Conservation (phyloP, 2,113 vertebrate species). For the Amblyornis subalaris region DNA sequence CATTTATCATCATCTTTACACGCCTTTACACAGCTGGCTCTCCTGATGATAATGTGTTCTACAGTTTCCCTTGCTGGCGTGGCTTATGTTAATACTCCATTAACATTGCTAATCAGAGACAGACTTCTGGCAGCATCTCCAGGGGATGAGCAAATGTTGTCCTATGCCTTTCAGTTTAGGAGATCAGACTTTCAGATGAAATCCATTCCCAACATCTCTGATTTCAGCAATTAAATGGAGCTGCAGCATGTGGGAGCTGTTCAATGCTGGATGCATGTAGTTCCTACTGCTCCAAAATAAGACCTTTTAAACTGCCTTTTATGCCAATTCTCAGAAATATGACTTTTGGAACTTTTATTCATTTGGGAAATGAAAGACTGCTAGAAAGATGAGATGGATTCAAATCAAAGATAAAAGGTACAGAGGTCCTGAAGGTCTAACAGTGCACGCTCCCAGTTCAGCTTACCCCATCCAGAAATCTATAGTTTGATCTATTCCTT, state of each 20-base stretch:
- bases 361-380: slow-evolving; percentile 45
- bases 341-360: slow-evolving; percentile 53
- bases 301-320: slow-evolving; percentile 25
- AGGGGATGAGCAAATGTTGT: slow-evolving; percentile 61
- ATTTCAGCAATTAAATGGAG: slow-evolving; percentile 60
- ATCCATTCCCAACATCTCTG: slow-evolving; percentile 54
- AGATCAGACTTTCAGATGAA: slow-evolving; percentile 62
- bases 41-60: slow-evolving; percentile 60
- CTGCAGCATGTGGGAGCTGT: slow-evolving; percentile 51
- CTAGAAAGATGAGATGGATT: slow-evolving; percentile 31
- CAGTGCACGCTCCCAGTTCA: background rate
- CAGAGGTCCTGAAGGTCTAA: slow-evolving; percentile 28
- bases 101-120: slow-evolving; percentile 66
- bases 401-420: slow-evolving; percentile 35
- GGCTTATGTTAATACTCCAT: slow-evolving; percentile 63
- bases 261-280: slow-evolving; percentile 30
- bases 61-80: slow-evolving; percentile 59
- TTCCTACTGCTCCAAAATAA: slow-evolving; percentile 21
- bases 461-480: background rate
- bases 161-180: slow-evolving; percentile 57
- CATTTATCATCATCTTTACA: slow-evolving; percentile 56
- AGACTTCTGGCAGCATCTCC: slow-evolving; percentile 62
- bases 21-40: slow-evolving; percentile 56
- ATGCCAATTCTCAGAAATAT: slow-evolving; percentile 6
- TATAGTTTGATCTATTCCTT: background rate